Base-by-base conservation (phyloP, 2,113 vertebrate species). In the Eptesicus fuscus region DNA sequence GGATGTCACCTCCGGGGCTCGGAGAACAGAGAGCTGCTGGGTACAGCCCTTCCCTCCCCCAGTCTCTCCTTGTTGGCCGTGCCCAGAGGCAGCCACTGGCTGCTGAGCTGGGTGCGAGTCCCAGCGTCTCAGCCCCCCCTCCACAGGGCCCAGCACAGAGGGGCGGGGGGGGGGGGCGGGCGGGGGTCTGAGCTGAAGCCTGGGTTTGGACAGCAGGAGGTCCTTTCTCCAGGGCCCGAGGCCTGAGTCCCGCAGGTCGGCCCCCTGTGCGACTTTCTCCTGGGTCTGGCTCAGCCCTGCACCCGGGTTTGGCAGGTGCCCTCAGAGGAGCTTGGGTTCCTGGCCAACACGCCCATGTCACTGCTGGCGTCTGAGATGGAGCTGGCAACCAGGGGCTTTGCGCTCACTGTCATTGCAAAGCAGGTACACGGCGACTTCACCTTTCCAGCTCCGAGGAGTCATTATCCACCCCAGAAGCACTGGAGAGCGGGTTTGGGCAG, bases 171-270 rank as follows among this genome's bases (percentile, higher is more conserved):
- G 16, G 13, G 12, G n/a, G 16, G 13, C n/a, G n/a, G 23, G 8
- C 1, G 22, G n/a, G 16, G 13, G 12, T 25, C 5, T 5, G 63
- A 30, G 35, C 59, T 12, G 16, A 40, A 49, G 49, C n/a, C 17
- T 0, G 5, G 40, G 1, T 7, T 11, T n/a, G 13, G 28, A 51
- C 8, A 18, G 4, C 42, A 13, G 70, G 35, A 28, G 2, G 22
- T 9, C 63, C 70, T 65, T 71, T 30, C n/a, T n/a, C n/a, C n/a
- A 37, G 76, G 82, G 12, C 6, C 51, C 56, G 2, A 9, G 6
- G 35, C 25, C 22, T 30, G 42, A 49, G 5, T 10, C 7, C 5
- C 3, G 18, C 49, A 37, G 32, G 25, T 0, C 0, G 1, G 37
- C 37, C n/a, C 32, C 28, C 9, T 2, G 28, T 11, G 0, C 16